phyloP scores from a whole-genome alignment of 2,888 invertebrate species.

The Stenoptilia bipunctidactyla region DNA sequence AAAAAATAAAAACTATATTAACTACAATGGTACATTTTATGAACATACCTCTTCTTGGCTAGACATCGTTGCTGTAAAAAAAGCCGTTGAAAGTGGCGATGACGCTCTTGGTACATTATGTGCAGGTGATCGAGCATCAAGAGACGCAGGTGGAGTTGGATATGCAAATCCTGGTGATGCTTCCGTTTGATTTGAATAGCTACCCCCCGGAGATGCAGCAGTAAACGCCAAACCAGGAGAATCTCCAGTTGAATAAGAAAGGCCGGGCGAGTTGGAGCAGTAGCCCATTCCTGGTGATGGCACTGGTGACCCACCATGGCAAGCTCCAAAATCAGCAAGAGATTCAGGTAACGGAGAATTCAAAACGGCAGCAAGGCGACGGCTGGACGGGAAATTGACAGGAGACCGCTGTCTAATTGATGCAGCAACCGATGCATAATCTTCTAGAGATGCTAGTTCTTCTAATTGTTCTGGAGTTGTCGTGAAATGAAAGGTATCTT shows the following conservation, averaged over 20 bases:
- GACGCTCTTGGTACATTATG: constrained; percentile 78
- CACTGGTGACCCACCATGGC: constrained; percentile 73
- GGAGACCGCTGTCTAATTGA: constrained; percentile 70
- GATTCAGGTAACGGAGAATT: constrained; percentile 85
- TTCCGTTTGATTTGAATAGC: constrained; percentile 51
- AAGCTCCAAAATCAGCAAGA: constrained; percentile 85
- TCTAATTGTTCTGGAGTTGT: constrained; percentile 74
- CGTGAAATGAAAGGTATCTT: constrained; percentile 80
- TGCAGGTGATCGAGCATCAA: constrained; percentile 81
- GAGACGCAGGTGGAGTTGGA: constrained; percentile 90
- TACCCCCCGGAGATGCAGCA: constrained; percentile 50
- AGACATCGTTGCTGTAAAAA: constrained; percentile 87
- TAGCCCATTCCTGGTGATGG: constrained; percentile 67
- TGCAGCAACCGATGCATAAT: constrained; percentile 72
- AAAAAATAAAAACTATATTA: constrained; percentile 1
- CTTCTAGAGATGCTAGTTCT: constrained; percentile 73
- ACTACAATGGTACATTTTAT: constrained; percentile 4
- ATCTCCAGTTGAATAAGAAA: constrained; percentile 81
- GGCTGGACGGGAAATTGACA: constrained; percentile 75
- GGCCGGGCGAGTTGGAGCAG: constrained; percentile 70
- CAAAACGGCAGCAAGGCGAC: constrained; percentile 81
- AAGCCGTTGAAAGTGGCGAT: constrained; percentile 85
- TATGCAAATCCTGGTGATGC: constrained; percentile 82
- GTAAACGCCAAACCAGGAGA: constrained; percentile 52
- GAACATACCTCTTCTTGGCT: constrained; percentile 79